phyloP scores from a whole-genome alignment of 1,140 invertebrate genomes.

The Brachionus asplanchnoidis region DNA sequence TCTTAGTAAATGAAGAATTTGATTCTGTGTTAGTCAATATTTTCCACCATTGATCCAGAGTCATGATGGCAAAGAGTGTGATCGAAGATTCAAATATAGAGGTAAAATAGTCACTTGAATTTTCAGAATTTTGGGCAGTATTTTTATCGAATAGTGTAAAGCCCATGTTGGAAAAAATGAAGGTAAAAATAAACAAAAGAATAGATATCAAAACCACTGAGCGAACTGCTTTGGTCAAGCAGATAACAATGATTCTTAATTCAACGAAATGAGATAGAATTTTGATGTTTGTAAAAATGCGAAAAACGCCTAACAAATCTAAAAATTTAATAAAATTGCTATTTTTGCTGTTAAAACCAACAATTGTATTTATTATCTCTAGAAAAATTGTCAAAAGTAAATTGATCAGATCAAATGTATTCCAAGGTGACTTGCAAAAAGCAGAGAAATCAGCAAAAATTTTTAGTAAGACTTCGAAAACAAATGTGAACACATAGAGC shows the following conservation, averaged over 20 bases:
- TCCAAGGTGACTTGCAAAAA: constrained; percentile 20
- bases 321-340: not conserved
- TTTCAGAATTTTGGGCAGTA: not conserved
- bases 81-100: constrained; percentile 20
- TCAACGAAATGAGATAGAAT: constrained; percentile 7
- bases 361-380: not conserved
- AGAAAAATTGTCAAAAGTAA: not conserved
- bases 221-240: constrained; percentile 6
- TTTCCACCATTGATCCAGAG: constrained; percentile 32
- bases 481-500: not conserved
- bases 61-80: constrained; percentile 24
- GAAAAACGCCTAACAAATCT: not conserved
- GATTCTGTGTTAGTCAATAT: not conserved
- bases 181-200: constrained; percentile 9
- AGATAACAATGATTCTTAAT: constrained; percentile 19
- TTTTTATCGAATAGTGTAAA: not conserved
- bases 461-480: not conserved
- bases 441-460: not conserved
- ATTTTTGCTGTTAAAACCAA: not conserved
- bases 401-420: not conserved
- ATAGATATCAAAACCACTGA: not conserved
- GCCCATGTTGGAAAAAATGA: constrained; percentile 4
- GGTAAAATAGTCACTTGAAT: not conserved
- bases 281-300: constrained; percentile 8
- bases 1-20: not conserved